Conservation (phyloP, 1,140 invertebrate genomes). For the Homalodisca vitripennis region DNA sequence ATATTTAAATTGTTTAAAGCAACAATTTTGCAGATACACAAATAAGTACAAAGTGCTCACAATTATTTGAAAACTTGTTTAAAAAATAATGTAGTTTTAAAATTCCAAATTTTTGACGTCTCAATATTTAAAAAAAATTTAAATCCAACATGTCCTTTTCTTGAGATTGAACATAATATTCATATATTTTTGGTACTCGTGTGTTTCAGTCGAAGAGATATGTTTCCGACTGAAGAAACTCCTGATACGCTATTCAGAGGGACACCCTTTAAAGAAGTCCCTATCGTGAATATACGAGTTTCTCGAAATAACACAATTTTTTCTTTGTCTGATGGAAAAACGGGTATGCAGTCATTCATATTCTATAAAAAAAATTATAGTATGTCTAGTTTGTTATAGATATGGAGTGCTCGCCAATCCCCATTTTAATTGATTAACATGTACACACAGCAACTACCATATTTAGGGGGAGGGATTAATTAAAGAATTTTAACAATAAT, state of each 20-base stretch:
- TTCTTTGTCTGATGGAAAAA: slow-evolving; percentile 62
- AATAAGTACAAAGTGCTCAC: too few species aligned
- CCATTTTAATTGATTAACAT: too few species aligned
- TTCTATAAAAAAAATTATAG: too few species aligned
- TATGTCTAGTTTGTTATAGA: too few species aligned
- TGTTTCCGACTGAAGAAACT: slow-evolving; percentile 73
- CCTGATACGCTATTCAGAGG: slow-evolving; percentile 74
- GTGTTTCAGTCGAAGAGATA: slow-evolving; percentile 59
- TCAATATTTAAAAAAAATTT: too few species aligned
- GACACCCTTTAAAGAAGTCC: slow-evolving; percentile 72
- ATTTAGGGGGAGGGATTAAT: too few species aligned
- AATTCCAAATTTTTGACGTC: neutral
- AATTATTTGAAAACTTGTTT: too few species aligned
- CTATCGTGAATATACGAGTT: slow-evolving; percentile 77
- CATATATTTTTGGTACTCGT: slow-evolving; percentile 36
- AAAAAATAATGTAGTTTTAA: neutral
- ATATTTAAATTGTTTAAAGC: too few species aligned
- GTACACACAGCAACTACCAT: too few species aligned
- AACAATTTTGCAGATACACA: too few species aligned
- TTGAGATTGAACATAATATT: neutral
- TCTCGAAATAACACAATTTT: slow-evolving; percentile 88
- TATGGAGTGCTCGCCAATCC: too few species aligned
- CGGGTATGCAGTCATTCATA: slow-evolving; percentile 27
- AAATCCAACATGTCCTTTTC: neutral
- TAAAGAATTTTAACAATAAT: too few species aligned